These are phyloP conservation scores for Gymnopithys bicolor DNA, from an alignment of 2,797 vertebrate genomes.

Conservation along the genomic window DNA sequence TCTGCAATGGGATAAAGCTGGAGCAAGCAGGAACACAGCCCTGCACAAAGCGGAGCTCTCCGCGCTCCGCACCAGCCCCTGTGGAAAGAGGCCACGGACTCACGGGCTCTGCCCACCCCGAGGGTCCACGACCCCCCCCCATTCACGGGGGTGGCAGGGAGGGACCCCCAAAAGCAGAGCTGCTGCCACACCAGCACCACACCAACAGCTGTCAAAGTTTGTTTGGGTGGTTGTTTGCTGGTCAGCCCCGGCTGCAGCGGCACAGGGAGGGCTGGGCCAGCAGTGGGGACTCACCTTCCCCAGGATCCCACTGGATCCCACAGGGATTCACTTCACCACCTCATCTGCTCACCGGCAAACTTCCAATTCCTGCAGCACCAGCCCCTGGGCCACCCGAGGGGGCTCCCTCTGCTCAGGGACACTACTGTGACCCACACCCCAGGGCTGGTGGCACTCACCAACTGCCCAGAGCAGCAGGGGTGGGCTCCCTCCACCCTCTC, in stretches of 20 bases:
- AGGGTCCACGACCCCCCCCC: fast-evolving
- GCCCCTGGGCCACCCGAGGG: not conserved
- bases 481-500: not conserved
- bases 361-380: fast-evolving
- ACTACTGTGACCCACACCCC: fast-evolving
- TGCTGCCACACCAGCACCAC: fast-evolving
- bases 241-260: fast-evolving
- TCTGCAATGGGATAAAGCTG: not conserved
- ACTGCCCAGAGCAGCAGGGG: not conserved
- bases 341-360: not conserved
- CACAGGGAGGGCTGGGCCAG: not conserved
- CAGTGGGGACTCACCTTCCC: not conserved
- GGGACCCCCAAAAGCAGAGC: not conserved
- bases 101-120: fast-evolving
- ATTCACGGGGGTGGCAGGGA: fast-evolving
- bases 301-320: not conserved
- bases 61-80: no score
- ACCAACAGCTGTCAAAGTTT: not conserved
- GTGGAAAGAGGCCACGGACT: fast-evolving
- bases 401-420: not conserved
- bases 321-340: fast-evolving
- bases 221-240: fast-evolving
- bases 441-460: not conserved
- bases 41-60: not conserved
- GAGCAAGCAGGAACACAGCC: not conserved